A percentile compares a stretch with the other conserved stretches of the same genome.
Evolutionary conservation across 2,797 vertebrate genomes (phyloP).

Genomic region (Xenopus petersii): DNA sequence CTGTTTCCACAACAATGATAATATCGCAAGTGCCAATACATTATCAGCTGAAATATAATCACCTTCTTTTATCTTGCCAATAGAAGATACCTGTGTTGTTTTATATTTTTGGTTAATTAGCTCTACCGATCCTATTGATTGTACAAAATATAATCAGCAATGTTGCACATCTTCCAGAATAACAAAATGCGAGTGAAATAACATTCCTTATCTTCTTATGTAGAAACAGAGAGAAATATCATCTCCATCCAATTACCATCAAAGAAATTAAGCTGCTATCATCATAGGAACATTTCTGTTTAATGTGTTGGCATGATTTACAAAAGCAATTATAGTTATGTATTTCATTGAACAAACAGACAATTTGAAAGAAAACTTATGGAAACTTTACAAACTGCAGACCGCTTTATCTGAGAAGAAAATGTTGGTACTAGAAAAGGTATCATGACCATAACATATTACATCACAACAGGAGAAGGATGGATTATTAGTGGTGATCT

Average conservation of each 20-base stretch:
- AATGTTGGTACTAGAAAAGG: no score
- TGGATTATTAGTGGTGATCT: no score
- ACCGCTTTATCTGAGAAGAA: no score
- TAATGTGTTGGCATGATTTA: no score
- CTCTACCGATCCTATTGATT: slow-evolving; percentile 14
- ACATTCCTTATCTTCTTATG: neutral
- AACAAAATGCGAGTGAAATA: neutral
- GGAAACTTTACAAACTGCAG: no score
- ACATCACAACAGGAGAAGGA: no score
- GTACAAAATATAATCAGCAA: slow-evolving; percentile 9
- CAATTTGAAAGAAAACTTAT: no score
- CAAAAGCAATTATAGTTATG: no score
- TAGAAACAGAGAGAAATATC: neutral
- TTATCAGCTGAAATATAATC: slow-evolving; percentile 1
- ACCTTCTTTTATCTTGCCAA: neutral
- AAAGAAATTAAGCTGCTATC: neutral
- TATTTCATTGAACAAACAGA: no score
- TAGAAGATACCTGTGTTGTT: slow-evolving; percentile 3
- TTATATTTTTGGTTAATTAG: slow-evolving; percentile 17
- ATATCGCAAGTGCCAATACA: slow-evolving; percentile 13
- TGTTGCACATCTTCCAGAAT: neutral
- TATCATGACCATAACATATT: no score
- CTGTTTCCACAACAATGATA: slow-evolving; percentile 11
- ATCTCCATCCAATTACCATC: neutral
- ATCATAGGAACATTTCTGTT: neutral